These are phyloP conservation scores for Aporophyla nigra DNA, from an alignment of 2,888 invertebrate species.

Conservation along the genomic window DNA sequence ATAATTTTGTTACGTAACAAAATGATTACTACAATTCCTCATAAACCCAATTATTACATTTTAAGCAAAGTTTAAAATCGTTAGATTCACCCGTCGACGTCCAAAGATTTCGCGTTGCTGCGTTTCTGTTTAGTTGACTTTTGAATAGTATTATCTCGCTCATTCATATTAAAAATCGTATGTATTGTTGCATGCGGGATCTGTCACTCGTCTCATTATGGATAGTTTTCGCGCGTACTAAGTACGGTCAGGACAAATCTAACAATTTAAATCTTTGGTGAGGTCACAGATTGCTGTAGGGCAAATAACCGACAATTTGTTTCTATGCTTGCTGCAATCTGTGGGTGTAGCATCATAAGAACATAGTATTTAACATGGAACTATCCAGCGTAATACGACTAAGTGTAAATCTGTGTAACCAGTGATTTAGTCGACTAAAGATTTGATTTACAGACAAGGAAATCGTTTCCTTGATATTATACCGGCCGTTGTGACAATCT, in stretches of 20 bases:
- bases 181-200: not conserved
- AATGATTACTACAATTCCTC: not conserved
- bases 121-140: not conserved
- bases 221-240: not conserved
- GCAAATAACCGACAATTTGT: not conserved
- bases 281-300: not conserved
- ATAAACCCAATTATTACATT: not conserved
- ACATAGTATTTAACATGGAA: constrained; percentile 3
- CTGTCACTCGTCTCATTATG: not conserved
- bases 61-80: constrained; percentile 5
- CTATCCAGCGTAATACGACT: not conserved
- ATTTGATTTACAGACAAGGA: not conserved
- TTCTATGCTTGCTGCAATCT: not conserved
- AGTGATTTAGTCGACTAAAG: constrained; percentile 6
- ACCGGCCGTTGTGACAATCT: no score
- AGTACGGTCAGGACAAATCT: not conserved
- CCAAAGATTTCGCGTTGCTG: not conserved
- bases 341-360: not conserved
- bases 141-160: not conserved
- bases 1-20: no score
- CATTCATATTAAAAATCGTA: not conserved
- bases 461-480: no score
- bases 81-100: not conserved
- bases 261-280: not conserved
- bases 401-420: not conserved